Base-by-base conservation (phyloP, 2,888 invertebrate species). In the Microplitis manilae region DNA sequence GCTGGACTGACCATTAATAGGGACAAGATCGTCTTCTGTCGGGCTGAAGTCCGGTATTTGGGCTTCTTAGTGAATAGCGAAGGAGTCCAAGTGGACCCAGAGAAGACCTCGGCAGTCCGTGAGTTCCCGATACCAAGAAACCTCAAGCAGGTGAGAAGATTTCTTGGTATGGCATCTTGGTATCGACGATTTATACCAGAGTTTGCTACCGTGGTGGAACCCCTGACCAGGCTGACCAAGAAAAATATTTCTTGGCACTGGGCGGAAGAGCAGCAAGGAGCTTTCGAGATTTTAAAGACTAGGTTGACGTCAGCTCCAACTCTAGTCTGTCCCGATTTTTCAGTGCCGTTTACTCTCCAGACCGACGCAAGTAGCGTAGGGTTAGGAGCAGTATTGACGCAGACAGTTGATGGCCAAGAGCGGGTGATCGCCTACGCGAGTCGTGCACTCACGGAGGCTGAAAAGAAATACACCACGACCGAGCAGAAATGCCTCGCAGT, bases 81-180 rank as follows among this genome's bases (percentile, higher is more conserved):
- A 6, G 80, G 80, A 0, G 41, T 80, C 8, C 40, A 65, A n/a
- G 68, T 75, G 0, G 79, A 82, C n/a, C 79, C 74, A 0, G 76
- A 77, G 0, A 80, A 78, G 15, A 67, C 64, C 1, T 61, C 65
- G 1, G 60, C 80, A 2, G 67, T 82, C 0, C 1, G 69, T 1
- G 30, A 75, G 0, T 79, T 74, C 30, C 81, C 80, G 0, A 60
- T 40, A 2, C 80, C 79, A 7, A 41, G 0, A 7, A 41, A 40
- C 1, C 5, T 79, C 0, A 61, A 38, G 7, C 79, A 84, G 38
- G 15, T 85, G 4, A 77, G 82, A 4, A 65, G 81, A 7, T 87
- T 86, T 65, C 39, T 87, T 0, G 86, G 86, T 0, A 60, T 85
- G 64, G 79, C 79, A 1, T 80, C 81, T 0, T 87, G 85, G 83